Evolutionary conservation across 2,888 invertebrate species (phyloP), one percentile per base, ranked within the genome.

Genomic region (Galerucella pusilla): DNA sequence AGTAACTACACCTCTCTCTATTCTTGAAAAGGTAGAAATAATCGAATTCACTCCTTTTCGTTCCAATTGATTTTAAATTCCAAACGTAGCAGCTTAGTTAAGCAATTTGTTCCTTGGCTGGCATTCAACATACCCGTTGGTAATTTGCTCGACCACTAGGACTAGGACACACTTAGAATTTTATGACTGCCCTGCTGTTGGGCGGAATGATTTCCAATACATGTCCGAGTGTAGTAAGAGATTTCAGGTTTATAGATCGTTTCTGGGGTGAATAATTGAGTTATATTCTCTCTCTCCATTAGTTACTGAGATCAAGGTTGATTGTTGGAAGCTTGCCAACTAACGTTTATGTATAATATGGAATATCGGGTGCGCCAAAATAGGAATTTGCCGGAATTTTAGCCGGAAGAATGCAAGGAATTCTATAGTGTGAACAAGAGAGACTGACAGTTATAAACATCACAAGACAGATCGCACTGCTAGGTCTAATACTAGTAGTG

Each of bases 11-110:
- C 7, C 7, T 35, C 7, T 35, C 35, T 35, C 35, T 35, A 35
- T 35, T 35, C 35, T 35, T 35, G 7, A 2, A 5, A 0, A 61
- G 59, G 65, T 66, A 69, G 64, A 68, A 54, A 71, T 71, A 71
- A 73, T 71, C 64, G 16, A 64, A 68, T 71, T 71, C 54, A 68
- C 54, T 35, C 16, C 35, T 6, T 11, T 49, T 45, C 28, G 52
- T 61, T 49, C 46, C 28, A 3, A 16, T 42, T 20, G 35, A 76
- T 73, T 76, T 73, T 52, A 65, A 73, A 73, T 73, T 71, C 75
- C 52, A 25, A 59, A 20, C 70, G 66, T 59, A 68, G 11, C 35
- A 54, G 57, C 54, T 42, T 61, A 68, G 54, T 49, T 16, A 20
- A 60, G 28, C 46, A 65, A 66, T 71, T 67, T 57, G 52, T 25